Conservation (phyloP, 2,888 invertebrate species). For the Oligia strigilis region DNA sequence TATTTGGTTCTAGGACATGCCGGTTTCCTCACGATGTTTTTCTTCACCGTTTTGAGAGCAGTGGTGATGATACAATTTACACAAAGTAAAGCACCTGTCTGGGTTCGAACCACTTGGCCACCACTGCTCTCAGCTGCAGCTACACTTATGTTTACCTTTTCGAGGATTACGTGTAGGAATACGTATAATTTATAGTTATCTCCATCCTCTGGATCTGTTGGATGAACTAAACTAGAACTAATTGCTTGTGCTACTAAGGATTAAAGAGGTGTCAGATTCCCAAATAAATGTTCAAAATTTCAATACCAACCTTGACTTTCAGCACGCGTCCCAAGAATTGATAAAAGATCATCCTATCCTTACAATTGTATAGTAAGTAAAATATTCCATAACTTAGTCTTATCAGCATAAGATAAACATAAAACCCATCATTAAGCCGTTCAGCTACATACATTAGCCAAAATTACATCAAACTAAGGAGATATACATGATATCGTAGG, state of each 20-base stretch:
- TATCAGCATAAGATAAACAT: slow-evolving; percentile 30
- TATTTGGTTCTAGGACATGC: no score
- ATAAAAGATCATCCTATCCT: not conserved
- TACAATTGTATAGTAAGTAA: not conserved
- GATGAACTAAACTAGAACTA: not conserved
- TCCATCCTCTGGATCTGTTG: not conserved
- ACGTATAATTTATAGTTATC: no score
- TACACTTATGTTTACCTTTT: not conserved
- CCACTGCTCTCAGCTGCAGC: no score
- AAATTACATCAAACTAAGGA: slow-evolving; percentile 32
- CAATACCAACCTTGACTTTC: not conserved
- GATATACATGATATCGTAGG: slow-evolving; percentile 39
- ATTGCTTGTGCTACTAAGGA: not conserved
- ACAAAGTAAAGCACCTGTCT: no score
- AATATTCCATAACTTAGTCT: not conserved
- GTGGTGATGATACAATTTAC: no score
- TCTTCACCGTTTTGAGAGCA: no score
- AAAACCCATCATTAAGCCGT: slow-evolving; percentile 24
- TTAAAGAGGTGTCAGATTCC: not conserved
- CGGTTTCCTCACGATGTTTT: no score
- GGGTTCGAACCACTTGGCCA: no score
- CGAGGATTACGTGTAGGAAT: no score
- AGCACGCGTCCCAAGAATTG: not conserved
- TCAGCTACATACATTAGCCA: slow-evolving; percentile 22
- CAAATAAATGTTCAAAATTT: not conserved